Base-by-base conservation (phyloP, 2,113 vertebrate genomes). In the Hemichromis elongatus region DNA sequence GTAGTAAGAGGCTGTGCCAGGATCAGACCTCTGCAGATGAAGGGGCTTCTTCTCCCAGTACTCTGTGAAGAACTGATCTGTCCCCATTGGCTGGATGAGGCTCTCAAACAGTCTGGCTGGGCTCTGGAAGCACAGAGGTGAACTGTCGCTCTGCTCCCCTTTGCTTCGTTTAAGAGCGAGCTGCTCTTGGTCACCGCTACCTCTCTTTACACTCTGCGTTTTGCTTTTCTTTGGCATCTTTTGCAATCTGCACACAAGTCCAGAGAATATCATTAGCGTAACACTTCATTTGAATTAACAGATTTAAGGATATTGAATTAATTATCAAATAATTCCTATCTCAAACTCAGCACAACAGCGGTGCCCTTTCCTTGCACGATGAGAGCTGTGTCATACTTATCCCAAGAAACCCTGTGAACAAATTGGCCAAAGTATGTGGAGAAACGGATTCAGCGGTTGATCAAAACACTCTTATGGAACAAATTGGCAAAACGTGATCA, bases 191-290 rank as follows among this genome's bases (percentile, higher is more conserved):
- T 26, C 14, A 7, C 21, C 40, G 1, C 24, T 70, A 40, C 14
- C 8, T 47, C 66, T 47, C 40, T 70, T 70, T 14, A 45, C 66
- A 45, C 66, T 26, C 21, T 0, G 40, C 16, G 21, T 26, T 70
- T 70, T 70, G 40, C 66, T 70, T 70, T 4, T 70, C 66, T 70
- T 70, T 0, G 66, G 2, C 66, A 70, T 70, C 40, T 70, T 70
- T 35, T 45, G 0, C 13, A 70, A 21, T 6, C 66, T 70, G 66
- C 40, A 24, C 19, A 66, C 35, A 70, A 70, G 21, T 45, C 66
- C 40, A 45, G 66, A 70, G 21, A 70, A 70, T 0, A 70, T 45
- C 2, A 10, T 70, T 0, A 18, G 0, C 10, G 66, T 45, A 3
- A 16, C 3, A 6, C 14, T 12, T 42, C 11, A 12, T 11, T 47